Evolutionary conservation across 2,113 vertebrate genomes (phyloP).

Genomic region (Rhea americana): DNA sequence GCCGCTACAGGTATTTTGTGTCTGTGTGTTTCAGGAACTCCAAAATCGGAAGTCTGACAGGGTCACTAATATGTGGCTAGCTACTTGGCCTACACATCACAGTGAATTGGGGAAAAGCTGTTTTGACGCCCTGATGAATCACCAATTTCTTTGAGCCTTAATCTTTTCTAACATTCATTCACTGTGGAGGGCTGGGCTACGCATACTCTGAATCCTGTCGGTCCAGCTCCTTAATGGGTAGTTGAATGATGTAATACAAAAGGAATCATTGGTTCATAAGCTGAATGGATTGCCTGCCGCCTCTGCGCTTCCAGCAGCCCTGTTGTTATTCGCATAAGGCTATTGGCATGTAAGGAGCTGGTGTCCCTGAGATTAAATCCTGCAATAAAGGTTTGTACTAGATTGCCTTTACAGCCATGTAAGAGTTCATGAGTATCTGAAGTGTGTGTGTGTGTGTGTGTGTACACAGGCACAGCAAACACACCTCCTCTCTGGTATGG

Average conservation of each 20-base stretch:
- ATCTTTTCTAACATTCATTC: constrained; percentile 44
- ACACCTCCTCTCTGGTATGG: rapidly evolving
- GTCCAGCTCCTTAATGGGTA: constrained; percentile 70
- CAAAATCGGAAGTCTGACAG: constrained; percentile 39
- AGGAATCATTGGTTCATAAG: constrained; percentile 59
- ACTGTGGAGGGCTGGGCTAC: constrained; percentile 42
- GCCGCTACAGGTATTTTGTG: constrained; percentile 55
- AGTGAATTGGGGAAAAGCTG: constrained; percentile 41
- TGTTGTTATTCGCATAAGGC: constrained; percentile 13
- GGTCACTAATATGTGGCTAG: constrained; percentile 15
- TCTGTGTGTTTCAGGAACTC: constrained; percentile 53
- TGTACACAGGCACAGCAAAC: not conserved
- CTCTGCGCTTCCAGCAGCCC: constrained; percentile 48
- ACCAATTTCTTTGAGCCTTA: constrained; percentile 61
- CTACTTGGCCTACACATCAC: constrained; percentile 44
- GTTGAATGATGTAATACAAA: constrained; percentile 60
- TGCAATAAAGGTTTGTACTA: not conserved
- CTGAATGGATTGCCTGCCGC: constrained; percentile 56
- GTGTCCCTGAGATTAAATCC: not conserved
- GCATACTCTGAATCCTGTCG: constrained; percentile 59
- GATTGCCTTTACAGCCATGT: not conserved
- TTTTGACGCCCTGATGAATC: constrained; percentile 62
- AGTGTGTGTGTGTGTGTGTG: not conserved
- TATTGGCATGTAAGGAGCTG: constrained; percentile 30
- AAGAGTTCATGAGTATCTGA: rapidly evolving